Conservation (phyloP, 2,113 vertebrate species). For the Tursiops truncatus region DNA sequence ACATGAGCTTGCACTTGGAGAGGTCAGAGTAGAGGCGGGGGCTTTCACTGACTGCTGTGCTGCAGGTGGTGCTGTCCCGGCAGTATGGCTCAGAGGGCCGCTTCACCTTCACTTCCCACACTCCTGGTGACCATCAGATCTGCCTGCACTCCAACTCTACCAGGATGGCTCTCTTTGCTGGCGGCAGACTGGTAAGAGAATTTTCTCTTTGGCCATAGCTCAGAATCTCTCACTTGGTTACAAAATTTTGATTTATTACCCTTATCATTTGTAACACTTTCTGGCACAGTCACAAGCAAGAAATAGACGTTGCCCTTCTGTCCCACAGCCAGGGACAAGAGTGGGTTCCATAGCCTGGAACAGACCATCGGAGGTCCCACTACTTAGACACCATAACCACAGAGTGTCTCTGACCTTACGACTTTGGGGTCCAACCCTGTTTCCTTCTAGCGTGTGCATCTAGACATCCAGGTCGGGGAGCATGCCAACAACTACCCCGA, state of each 20-base stretch:
- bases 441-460: conserved; percentile 89
- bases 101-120: conserved; percentile 97
- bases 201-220: neutral
- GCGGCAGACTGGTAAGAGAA: conserved; percentile 91
- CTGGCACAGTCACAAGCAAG: neutral
- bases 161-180: conserved; percentile 94
- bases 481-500: conserved; percentile 98
- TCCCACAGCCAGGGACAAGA: neutral
- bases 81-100: conserved; percentile 96
- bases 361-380: neutral
- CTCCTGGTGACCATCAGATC: conserved; percentile 96
- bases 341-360: neutral
- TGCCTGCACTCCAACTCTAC: conserved; percentile 98
- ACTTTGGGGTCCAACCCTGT: neutral
- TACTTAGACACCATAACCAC: neutral
- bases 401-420: neutral
- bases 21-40: neutral
- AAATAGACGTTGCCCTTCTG: neutral
- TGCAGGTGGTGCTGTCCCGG: conserved; percentile 92
- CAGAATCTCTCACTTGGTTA: neutral
- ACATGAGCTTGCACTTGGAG: neutral
- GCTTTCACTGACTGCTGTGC: neutral
- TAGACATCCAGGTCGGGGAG: conserved; percentile 96
- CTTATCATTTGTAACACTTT: neutral
- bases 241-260: neutral